A percentile compares a stretch with the other conserved stretches of the same genome.
These are phyloP conservation scores for Nemoura dubitans DNA, from an alignment of 2,888 invertebrate genomes.

Conservation along the genomic window DNA sequence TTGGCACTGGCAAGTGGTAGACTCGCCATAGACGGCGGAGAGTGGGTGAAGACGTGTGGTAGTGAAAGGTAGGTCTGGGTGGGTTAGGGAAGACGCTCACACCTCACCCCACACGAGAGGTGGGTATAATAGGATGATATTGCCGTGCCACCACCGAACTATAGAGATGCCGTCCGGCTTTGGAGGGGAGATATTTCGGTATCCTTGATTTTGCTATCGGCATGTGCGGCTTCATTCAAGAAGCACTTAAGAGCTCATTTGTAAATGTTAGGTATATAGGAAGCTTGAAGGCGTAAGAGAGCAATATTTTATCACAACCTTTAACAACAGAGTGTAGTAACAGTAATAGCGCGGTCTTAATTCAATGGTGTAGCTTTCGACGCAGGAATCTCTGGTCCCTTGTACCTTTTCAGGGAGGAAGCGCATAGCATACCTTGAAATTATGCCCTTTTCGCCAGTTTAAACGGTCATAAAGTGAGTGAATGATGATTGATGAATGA, in stretches of 20 bases:
- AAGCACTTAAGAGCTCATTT: slow-evolving; percentile 3
- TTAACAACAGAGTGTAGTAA: slow-evolving; percentile 2
- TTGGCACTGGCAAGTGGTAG: slow-evolving; percentile 26
- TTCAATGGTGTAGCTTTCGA: slow-evolving; percentile 16
- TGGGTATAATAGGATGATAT: neutral
- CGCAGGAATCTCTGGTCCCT: neutral
- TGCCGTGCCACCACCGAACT: neutral
- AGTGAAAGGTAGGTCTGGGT: slow-evolving; percentile 34
- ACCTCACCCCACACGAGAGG: neutral
- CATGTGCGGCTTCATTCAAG: neutral
- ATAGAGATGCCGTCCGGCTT: neutral
- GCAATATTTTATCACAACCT: neutral
- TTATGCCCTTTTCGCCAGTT: neutral
- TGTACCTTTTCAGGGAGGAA: neutral
- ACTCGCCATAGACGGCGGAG: slow-evolving; percentile 8
- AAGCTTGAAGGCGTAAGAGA: neutral
- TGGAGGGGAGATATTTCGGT: neutral
- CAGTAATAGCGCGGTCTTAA: slow-evolving; percentile 10
- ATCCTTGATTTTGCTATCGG: neutral
- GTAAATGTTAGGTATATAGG: slow-evolving; percentile 12
- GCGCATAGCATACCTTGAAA: slow-evolving; percentile 1
- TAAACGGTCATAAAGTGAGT: slow-evolving; percentile 25
- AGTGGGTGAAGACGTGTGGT: neutral
- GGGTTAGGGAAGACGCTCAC: neutral
- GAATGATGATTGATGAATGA: slow-evolving; percentile 36